Evolutionary conservation across 2,888 invertebrate genomes (phyloP).

Genomic region (Drosophila greeni): DNA sequence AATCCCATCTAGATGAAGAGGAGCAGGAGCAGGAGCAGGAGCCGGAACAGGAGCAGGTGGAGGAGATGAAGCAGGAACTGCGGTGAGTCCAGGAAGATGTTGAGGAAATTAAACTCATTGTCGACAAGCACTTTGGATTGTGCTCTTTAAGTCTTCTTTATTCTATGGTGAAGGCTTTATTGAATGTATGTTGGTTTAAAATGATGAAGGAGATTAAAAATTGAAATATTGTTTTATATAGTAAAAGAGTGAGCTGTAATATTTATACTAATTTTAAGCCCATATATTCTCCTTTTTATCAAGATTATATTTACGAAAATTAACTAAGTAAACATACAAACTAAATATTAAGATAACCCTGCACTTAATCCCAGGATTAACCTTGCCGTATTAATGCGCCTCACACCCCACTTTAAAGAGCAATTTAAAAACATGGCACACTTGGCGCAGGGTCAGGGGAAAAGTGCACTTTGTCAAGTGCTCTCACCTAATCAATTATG

Average conservation of each 20-base stretch:
- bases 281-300: no score
- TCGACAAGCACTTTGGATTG: slow-evolving; percentile 44
- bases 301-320: no score
- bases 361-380: neutral
- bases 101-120: slow-evolving; percentile 66
- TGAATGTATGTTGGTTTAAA: neutral
- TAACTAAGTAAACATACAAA: no score
- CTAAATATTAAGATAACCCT: neutral
- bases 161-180: neutral
- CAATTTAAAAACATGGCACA: slow-evolving; percentile 25
- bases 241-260: no score
- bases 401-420: neutral
- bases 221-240: no score
- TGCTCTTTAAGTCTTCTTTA: neutral
- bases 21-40: slow-evolving; percentile 35
- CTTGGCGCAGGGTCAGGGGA: slow-evolving; percentile 1
- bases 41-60: slow-evolving; percentile 34
- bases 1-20: slow-evolving; percentile 21
- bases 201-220: no score
- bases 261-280: no score
- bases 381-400: neutral
- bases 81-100: slow-evolving; percentile 54
- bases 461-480: slow-evolving; percentile 32
- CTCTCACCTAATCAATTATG: slow-evolving; percentile 35
- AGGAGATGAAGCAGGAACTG: slow-evolving; percentile 40